Base-by-base conservation (phyloP, 2,797 vertebrate genomes). In the Macroramphosus scolopax region DNA sequence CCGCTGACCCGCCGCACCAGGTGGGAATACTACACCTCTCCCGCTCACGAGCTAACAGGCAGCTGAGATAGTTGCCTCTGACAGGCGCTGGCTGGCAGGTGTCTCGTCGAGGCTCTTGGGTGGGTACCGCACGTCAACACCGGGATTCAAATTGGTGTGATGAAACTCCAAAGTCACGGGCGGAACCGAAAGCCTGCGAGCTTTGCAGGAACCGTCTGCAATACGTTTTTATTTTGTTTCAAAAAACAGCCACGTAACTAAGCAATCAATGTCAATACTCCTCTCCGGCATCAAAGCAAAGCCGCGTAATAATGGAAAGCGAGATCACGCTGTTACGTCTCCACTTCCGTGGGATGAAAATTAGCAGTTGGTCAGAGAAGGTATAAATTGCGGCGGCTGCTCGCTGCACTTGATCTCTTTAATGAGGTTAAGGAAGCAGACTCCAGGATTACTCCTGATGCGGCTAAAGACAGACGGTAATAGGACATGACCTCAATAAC, bases 381-480 rank as follows among this genome's bases (percentile, higher is more conserved):
- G 60, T 71, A 30, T 53, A 68, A 68, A 74, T 24, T 59, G 38
- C 71, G 62, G 39, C 5, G 20, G 40, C 64, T 63, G 56, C 53
- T 62, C 31, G 29, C 54, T 42, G 55, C 49, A 54, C 66, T 81
- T 74, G 68, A 68, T 82, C 67, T 58, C 56, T 71, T 55, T 59
- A 69, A 78, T 74, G 59, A 72, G 75, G 77, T 83, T 76, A 77
- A 75, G 51, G 54, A 53, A 74, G 60, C 5, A 1, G 43, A 64
- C 66, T 67, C 24, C 13, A 55, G 73, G 68, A 72, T 71, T 70
- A 49, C 66, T 68, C 77, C 57, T 38, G 60, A 56, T 73, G 71
- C 75, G 62, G 69, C 71, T 56, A 28, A 70, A 82, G 78, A 81
- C 81, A 86, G 82, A 84, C 87, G 84, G 82, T 69, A 64, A 74